Conservation (phyloP, 1,140 invertebrate species). For the Lordiphosa stackelbergi region DNA sequence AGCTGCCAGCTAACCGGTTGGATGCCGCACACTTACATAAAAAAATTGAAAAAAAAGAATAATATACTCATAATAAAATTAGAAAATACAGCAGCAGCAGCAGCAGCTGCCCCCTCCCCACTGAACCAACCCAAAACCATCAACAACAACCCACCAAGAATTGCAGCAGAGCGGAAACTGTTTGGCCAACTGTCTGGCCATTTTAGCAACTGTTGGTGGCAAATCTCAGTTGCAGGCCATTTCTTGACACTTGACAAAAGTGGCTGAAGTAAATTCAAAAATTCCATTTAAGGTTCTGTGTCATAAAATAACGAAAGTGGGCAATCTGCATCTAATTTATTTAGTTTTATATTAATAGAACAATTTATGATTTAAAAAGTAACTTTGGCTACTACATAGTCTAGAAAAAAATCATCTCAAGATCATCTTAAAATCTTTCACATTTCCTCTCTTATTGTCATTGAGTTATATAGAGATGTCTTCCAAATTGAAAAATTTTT, state of each 20-base stretch:
- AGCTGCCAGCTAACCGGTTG: constrained; percentile 53
- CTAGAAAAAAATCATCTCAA: too few relatives aligned
- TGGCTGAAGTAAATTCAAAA: neutral
- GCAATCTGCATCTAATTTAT: too few relatives aligned
- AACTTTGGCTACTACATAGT: too few relatives aligned
- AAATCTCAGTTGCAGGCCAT: constrained; percentile 29
- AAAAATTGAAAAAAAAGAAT: constrained; percentile 17
- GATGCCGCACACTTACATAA: constrained; percentile 38
- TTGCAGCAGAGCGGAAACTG: constrained; percentile 60
- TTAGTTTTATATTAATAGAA: too few relatives aligned
- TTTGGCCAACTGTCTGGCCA: constrained; percentile 32
- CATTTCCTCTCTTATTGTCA: too few relatives aligned
- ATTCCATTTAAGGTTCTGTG: too few relatives aligned
- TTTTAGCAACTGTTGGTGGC: constrained; percentile 21
- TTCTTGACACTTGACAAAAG: constrained; percentile 43
- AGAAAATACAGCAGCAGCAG: constrained; percentile 38
- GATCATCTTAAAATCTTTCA: too few relatives aligned
- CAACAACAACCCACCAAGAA: constrained; percentile 29
- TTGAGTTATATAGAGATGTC: too few relatives aligned
- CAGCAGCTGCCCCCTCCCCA: constrained; percentile 8
- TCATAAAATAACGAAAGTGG: too few relatives aligned
- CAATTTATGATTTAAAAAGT: too few relatives aligned
- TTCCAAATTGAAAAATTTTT: too few relatives aligned
- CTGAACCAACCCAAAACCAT: neutral
- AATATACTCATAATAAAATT: constrained; percentile 47